Evolutionary conservation across 2,113 vertebrate species (phyloP).

Genomic region (Aptenodytes patagonicus): DNA sequence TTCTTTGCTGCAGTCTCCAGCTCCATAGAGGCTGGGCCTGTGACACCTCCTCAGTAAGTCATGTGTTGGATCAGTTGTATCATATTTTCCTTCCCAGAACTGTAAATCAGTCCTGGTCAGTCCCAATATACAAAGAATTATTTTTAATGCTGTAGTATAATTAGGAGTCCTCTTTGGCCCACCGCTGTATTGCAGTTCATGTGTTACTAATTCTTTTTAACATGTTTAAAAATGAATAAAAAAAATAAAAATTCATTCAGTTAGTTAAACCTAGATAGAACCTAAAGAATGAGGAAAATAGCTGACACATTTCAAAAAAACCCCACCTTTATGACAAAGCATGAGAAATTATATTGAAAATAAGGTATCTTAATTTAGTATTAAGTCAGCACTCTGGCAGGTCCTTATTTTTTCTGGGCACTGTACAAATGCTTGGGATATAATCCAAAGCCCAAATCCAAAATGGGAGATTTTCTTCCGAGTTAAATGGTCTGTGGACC

Average conservation of each 20-base stretch:
- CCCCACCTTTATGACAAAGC: background rate
- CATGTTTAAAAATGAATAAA: background rate
- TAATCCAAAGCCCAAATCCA: background rate
- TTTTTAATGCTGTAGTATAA: background rate
- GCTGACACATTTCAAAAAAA: background rate
- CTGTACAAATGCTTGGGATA: background rate
- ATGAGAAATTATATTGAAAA: background rate
- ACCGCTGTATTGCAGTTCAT: background rate
- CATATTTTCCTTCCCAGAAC: constrained; percentile 6
- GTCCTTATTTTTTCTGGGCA: background rate
- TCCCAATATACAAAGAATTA: background rate
- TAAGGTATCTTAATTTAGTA: background rate
- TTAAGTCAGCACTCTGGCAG: background rate
- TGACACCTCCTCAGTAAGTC: background rate
- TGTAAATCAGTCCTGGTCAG: background rate
- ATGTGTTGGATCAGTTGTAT: background rate
- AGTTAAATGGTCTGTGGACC: background rate
- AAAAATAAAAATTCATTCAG: background rate
- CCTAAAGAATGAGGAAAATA: background rate
- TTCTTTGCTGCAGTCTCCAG: background rate
- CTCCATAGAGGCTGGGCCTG: background rate
- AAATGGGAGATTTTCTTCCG: background rate
- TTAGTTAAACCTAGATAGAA: background rate
- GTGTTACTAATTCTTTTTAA: background rate
- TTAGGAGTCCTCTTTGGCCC: background rate